Conservation (phyloP, 2,113 vertebrate genomes). For the Nothocercus julius region DNA sequence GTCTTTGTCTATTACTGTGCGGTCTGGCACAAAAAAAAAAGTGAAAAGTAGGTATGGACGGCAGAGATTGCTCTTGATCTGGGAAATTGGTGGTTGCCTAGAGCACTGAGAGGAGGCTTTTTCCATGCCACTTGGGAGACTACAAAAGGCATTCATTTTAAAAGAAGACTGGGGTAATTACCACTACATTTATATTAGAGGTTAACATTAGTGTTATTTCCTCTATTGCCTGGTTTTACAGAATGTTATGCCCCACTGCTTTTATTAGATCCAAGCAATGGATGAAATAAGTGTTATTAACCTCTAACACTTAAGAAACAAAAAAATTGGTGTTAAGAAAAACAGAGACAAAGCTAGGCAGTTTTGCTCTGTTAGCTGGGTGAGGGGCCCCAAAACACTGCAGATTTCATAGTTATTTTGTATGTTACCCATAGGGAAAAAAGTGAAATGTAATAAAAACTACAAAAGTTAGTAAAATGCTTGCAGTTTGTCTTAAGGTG, state of each 20-base stretch:
- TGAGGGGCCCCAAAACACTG: neutral
- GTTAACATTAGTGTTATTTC: slow-evolving; percentile 77
- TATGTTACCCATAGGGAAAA: neutral
- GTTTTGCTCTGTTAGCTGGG: neutral
- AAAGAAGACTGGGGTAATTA: slow-evolving; percentile 70
- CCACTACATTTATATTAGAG: slow-evolving; percentile 75
- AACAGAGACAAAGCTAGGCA: slow-evolving; percentile 41
- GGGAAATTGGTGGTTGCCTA: slow-evolving; percentile 34
- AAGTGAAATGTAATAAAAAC: neutral
- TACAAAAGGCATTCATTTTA: slow-evolving; percentile 73
- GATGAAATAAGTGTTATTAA: slow-evolving; percentile 81
- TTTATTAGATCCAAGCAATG: slow-evolving; percentile 77
- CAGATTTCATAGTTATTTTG: slow-evolving; percentile 23
- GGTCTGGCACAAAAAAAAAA: neutral
- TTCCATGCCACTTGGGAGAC: slow-evolving; percentile 47
- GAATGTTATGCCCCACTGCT: slow-evolving; percentile 74
- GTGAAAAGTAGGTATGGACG: neutral
- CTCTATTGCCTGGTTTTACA: slow-evolving; percentile 73
- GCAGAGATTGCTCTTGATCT: neutral
- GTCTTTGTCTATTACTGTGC: neutral
- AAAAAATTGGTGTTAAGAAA: slow-evolving; percentile 72
- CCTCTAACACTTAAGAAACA: slow-evolving; percentile 73
- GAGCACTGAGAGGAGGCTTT: neutral
- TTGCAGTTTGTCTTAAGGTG: neutral
- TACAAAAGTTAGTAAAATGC: slow-evolving; percentile 12